These are phyloP conservation scores for Pelodiscus sinensis DNA, from an alignment of 2,113 vertebrate genomes.

Conservation along the genomic window DNA sequence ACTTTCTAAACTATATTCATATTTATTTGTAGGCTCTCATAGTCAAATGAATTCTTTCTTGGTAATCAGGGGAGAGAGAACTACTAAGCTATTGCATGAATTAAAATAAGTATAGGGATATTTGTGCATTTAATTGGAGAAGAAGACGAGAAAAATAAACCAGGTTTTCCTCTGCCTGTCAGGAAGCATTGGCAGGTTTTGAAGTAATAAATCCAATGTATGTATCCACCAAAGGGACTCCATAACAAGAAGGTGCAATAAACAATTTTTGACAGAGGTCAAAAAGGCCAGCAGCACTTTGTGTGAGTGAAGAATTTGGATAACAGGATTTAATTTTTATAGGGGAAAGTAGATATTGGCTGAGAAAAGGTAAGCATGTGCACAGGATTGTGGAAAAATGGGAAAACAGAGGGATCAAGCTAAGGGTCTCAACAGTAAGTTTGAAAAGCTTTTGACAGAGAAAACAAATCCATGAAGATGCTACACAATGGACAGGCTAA, in stretches of 20 bases:
- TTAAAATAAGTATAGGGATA: not conserved
- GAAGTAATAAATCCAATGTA: slow-evolving; percentile 63
- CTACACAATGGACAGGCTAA: not conserved
- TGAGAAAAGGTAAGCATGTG: not conserved
- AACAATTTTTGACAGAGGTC: slow-evolving; percentile 75
- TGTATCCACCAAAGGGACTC: slow-evolving; percentile 46
- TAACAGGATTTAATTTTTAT: slow-evolving; percentile 64
- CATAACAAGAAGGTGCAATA: slow-evolving; percentile 63
- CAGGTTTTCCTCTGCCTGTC: slow-evolving; percentile 23
- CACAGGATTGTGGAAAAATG: not conserved
- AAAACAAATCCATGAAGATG: not conserved
- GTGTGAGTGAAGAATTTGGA: slow-evolving; percentile 53
- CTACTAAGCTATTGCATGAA: not conserved
- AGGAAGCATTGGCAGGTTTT: slow-evolving; percentile 44
- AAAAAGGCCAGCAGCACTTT: slow-evolving; percentile 59
- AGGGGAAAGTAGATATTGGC: slow-evolving; percentile 10
- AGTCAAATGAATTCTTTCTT: not conserved
- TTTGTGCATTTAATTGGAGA: slow-evolving; percentile 49
- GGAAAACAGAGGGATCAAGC: slow-evolving; percentile 2
- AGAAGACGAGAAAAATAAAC: slow-evolving; percentile 62
- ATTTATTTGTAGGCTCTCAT: not conserved
- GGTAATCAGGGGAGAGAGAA: not conserved
- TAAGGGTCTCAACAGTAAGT: not conserved
- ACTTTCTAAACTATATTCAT: not conserved
- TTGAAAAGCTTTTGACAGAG: not conserved